phyloP scores from a whole-genome alignment of 2,797 vertebrate species.

The Argyrosomus regius region DNA sequence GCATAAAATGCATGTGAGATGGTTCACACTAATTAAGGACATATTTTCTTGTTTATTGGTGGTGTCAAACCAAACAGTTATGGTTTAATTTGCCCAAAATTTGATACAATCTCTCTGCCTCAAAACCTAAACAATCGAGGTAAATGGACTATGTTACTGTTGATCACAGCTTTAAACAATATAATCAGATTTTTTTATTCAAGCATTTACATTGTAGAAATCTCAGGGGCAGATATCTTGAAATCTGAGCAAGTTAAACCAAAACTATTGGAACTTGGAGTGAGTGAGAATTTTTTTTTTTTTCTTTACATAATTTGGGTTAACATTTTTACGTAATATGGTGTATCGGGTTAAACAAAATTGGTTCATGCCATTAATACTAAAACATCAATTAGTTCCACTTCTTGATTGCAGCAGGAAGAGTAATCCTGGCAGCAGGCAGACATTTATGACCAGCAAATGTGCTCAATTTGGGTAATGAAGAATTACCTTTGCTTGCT shows the following conservation, averaged over 20 bases:
- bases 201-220: not conserved
- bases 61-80: not conserved
- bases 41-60: not conserved
- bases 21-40: not conserved
- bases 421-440: conserved; percentile 37
- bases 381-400: conserved; percentile 41
- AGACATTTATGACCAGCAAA: conserved; percentile 40
- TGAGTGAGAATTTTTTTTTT: not conserved
- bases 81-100: not conserved
- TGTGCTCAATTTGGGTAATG: conserved; percentile 47
- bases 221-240: not conserved
- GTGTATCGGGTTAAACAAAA: conserved; percentile 32
- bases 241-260: conserved; percentile 11
- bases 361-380: conserved; percentile 31
- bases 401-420: conserved; percentile 38
- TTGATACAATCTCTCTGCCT: not conserved
- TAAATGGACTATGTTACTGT: not conserved
- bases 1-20: not conserved
- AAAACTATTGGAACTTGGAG: conserved; percentile 13
- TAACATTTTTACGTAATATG: conserved; percentile 18
- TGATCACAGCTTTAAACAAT: not conserved
- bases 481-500: conserved; percentile 45
- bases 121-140: not conserved
- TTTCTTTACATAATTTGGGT: conserved; percentile 4
- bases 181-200: not conserved